phyloP scores from a whole-genome alignment of 2,888 invertebrate species.

The Nemotelus pantherinus region DNA sequence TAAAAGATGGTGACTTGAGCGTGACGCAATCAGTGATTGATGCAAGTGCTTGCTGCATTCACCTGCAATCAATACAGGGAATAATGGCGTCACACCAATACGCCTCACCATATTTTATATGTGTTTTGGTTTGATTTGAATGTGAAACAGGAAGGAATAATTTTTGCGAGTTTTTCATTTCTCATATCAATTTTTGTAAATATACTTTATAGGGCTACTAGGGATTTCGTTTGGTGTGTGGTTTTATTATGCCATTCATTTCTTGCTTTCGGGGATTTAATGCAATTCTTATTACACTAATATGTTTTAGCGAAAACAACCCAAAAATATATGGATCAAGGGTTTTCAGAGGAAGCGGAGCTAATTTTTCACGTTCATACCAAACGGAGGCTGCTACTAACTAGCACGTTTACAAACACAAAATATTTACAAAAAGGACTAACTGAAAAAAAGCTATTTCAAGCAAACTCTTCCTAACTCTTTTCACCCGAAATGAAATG shows the following conservation, averaged over 20 bases:
- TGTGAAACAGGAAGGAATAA: constrained; percentile 27
- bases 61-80: constrained; percentile 54
- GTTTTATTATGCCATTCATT: constrained; percentile 59
- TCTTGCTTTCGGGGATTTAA: constrained; percentile 56
- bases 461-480: constrained; percentile 30
- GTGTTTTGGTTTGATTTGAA: constrained; percentile 13
- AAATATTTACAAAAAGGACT: constrained; percentile 28
- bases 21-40: constrained; percentile 53
- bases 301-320: constrained; percentile 41
- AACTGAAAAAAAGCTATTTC: constrained; percentile 32
- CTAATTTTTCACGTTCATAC: background rate
- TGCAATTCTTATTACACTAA: constrained; percentile 23
- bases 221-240: constrained; percentile 34
- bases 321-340: constrained; percentile 36
- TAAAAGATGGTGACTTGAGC: constrained; percentile 53
- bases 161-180: constrained; percentile 11
- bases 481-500: constrained; percentile 29
- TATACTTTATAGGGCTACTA: constrained; percentile 22
- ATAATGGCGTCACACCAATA: constrained; percentile 53
- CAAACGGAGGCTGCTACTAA: constrained; percentile 33
- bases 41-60: constrained; percentile 51
- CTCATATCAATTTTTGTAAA: constrained; percentile 25
- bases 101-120: constrained; percentile 49
- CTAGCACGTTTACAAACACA: constrained; percentile 39
- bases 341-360: background rate